These are phyloP conservation scores for Drosophila kepulauana DNA, from an alignment of 1,140 invertebrate species.

Conservation along the genomic window DNA sequence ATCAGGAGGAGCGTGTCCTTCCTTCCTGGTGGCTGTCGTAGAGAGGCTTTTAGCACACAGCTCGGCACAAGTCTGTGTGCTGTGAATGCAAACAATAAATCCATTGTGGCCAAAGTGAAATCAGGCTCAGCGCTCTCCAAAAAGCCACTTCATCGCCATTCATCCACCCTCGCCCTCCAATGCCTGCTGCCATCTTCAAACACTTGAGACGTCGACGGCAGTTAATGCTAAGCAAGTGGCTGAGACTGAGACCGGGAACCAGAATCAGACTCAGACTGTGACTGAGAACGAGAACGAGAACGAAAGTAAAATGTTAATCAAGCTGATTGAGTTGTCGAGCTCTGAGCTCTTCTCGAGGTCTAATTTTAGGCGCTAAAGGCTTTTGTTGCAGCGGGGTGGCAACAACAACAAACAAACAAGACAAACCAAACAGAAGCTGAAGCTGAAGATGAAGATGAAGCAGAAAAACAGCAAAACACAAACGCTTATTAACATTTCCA, in stretches of 20 bases:
- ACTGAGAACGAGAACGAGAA: neutral
- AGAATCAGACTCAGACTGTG: neutral
- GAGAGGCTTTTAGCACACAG: slow-evolving; percentile 73
- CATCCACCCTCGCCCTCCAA: neutral
- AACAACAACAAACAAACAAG: slow-evolving; percentile 48
- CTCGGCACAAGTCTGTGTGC: slow-evolving; percentile 20
- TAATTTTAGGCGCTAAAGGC: slow-evolving; percentile 80
- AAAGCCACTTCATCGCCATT: slow-evolving; percentile 50
- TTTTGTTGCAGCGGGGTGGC: slow-evolving; percentile 30
- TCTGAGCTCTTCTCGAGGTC: slow-evolving; percentile 53
- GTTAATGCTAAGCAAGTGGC: slow-evolving; percentile 77
- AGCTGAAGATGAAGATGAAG: too few species aligned
- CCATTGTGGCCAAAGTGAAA: slow-evolving; percentile 82
- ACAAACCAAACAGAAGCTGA: slow-evolving; percentile 40
- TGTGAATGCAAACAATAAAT: slow-evolving; percentile 74
- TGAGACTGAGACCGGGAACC: slow-evolving; percentile 31
- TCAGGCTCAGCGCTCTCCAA: slow-evolving; percentile 69
- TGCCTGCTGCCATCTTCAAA: slow-evolving; percentile 32
- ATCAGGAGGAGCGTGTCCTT: neutral
- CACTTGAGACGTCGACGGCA: slow-evolving; percentile 74
- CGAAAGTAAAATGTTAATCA: slow-evolving; percentile 82
- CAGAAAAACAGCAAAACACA: slow-evolving; percentile 37
- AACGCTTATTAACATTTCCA: slow-evolving; percentile 80
- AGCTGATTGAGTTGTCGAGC: slow-evolving; percentile 81
- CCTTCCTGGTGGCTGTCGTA: slow-evolving; percentile 6